phyloP scores from a whole-genome alignment of 2,797 vertebrate genomes.

The Coracias cyanogaster region DNA sequence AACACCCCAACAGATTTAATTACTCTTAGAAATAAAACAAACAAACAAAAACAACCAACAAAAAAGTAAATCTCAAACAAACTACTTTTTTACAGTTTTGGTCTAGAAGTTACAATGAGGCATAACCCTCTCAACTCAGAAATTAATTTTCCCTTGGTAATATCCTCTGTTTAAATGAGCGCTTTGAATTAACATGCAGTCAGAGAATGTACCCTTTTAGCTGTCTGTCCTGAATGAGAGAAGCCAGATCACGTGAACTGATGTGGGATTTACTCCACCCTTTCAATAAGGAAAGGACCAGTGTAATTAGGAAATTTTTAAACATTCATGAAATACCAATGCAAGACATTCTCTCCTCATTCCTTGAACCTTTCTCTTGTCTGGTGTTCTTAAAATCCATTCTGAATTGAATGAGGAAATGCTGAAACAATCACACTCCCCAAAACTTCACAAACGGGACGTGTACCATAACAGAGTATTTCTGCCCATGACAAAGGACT shows the following conservation, averaged over 20 bases:
- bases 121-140: constrained; percentile 13
- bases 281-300: constrained; percentile 48
- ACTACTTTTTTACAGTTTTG: constrained; percentile 66
- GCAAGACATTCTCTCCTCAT: constrained; percentile 30
- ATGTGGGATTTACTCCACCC: constrained; percentile 26
- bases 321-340: constrained; percentile 31
- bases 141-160: background rate
- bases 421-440: constrained; percentile 10
- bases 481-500: constrained; percentile 40
- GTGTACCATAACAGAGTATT: background rate
- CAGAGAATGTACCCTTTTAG: background rate
- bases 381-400: background rate
- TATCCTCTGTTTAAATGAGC: background rate
- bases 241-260: background rate
- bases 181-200: background rate
- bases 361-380: background rate
- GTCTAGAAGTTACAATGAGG: constrained; percentile 57
- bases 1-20: constrained; percentile 62
- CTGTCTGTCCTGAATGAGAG: constrained; percentile 26
- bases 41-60: constrained; percentile 31
- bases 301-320: background rate
- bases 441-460: background rate
- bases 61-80: constrained; percentile 27
- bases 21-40: constrained; percentile 54
- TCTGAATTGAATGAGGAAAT: background rate